Conservation (phyloP, 2,113 vertebrate species). For the Varanus salvator region DNA sequence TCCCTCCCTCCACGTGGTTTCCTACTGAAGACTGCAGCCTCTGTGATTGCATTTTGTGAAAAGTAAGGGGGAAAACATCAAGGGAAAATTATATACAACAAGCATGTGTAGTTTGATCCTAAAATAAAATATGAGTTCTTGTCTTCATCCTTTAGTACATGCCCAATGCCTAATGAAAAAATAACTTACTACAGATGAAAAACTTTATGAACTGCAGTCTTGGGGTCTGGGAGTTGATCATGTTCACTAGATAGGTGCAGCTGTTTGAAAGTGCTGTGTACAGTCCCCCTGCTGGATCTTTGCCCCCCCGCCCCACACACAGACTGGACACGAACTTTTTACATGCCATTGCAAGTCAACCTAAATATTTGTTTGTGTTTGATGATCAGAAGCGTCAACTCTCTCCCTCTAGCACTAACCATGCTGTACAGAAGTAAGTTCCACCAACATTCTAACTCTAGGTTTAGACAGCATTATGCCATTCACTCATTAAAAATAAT, state of each 20-base stretch:
- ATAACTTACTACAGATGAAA: neutral
- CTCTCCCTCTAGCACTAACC: neutral
- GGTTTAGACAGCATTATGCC: neutral
- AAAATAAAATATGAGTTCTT: constrained; percentile 2
- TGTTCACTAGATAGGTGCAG: neutral
- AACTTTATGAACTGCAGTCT: neutral
- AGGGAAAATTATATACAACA: neutral
- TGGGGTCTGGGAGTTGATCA: neutral
- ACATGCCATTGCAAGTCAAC: neutral
- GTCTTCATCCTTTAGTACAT: neutral
- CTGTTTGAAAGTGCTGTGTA: neutral
- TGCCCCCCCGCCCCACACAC: neutral
- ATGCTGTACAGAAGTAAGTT: neutral
- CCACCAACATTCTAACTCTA: neutral
- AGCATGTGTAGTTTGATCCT: neutral
- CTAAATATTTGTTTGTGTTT: neutral
- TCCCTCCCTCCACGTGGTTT: neutral
- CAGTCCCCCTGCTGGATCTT: neutral
- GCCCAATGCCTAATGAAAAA: neutral
- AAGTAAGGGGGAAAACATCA: neutral
- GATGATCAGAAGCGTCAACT: neutral
- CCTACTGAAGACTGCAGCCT: neutral
- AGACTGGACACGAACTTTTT: neutral
- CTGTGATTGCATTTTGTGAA: neutral
- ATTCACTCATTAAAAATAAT: neutral